These are phyloP conservation scores for Gastrophysa polygoni DNA, from an alignment of 2,888 invertebrate species.

Conservation along the genomic window DNA sequence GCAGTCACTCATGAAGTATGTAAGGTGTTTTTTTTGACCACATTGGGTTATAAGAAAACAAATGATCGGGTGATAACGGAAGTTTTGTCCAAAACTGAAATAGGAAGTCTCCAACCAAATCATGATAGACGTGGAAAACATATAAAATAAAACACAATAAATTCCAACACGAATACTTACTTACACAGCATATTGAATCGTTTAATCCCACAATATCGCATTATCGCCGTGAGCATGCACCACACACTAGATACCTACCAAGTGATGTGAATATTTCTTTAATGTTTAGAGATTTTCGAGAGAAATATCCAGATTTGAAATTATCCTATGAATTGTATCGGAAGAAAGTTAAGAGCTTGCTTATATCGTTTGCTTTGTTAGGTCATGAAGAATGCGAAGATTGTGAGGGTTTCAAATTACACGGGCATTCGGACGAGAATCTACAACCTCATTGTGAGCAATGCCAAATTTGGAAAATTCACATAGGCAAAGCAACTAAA, in stretches of 20 bases:
- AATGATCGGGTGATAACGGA: constrained; percentile 17
- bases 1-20: constrained; percentile 3
- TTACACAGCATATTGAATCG: constrained; percentile 15
- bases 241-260: constrained; percentile 32
- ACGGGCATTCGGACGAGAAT: constrained; percentile 14
- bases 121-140: constrained; percentile 19
- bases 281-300: constrained; percentile 27
- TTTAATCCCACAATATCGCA: constrained; percentile 29
- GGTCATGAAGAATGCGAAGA: constrained; percentile 33
- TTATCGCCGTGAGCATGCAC: constrained; percentile 32
- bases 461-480: no score
- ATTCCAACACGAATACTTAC: constrained; percentile 10
- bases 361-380: constrained; percentile 35
- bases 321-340: constrained; percentile 25
- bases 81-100: constrained; percentile 16
- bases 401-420: constrained; percentile 33
- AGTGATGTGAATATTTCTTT: constrained; percentile 31
- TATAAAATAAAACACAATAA: constrained; percentile 16
- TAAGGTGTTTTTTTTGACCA: constrained; percentile 13
- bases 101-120: constrained; percentile 3
- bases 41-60: constrained; percentile 17
- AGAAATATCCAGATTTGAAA: constrained; percentile 27
- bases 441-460: no score
- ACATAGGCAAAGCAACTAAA: no score
- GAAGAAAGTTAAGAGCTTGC: constrained; percentile 18